Evolutionary conservation across 2,113 vertebrate genomes (phyloP).

Genomic region (Scortum barcoo): DNA sequence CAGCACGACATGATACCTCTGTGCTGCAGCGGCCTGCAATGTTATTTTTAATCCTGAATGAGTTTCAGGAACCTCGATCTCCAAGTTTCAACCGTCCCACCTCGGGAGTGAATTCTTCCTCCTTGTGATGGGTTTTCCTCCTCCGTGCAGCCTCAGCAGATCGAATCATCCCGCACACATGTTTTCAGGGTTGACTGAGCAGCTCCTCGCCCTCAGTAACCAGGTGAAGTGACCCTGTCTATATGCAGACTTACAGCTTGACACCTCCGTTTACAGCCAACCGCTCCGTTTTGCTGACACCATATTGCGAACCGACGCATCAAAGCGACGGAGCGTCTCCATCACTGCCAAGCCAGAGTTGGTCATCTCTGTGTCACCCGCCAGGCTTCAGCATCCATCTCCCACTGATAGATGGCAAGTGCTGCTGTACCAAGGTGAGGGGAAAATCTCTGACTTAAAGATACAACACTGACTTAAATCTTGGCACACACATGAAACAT

Average conservation of each 20-base stretch:
- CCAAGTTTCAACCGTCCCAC: slow-evolving; percentile 38
- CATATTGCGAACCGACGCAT: slow-evolving; percentile 31
- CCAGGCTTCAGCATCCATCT: slow-evolving; percentile 40
- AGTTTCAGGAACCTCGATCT: slow-evolving; percentile 51
- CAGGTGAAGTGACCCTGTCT: slow-evolving; percentile 74
- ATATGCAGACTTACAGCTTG: slow-evolving; percentile 65
- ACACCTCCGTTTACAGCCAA: slow-evolving; percentile 58
- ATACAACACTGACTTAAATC: neutral
- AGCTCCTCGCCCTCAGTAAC: slow-evolving; percentile 63
- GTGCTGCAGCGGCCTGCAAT: neutral
- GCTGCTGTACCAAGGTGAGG: slow-evolving; percentile 31
- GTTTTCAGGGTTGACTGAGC: slow-evolving; percentile 73
- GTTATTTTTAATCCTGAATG: slow-evolving; percentile 62
- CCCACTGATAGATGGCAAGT: slow-evolving; percentile 28
- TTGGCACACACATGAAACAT: neutral
- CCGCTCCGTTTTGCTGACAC: slow-evolving; percentile 66
- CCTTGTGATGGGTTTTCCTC: slow-evolving; percentile 61
- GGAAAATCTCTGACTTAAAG: neutral
- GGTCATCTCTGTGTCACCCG: slow-evolving; percentile 51
- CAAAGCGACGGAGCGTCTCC: slow-evolving; percentile 51
- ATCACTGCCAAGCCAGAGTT: slow-evolving; percentile 42
- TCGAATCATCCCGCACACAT: slow-evolving; percentile 55
- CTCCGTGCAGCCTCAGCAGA: slow-evolving; percentile 74
- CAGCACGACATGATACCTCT: slow-evolving; percentile 30
- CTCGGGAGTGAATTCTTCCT: slow-evolving; percentile 49